A percentile compares a stretch with the other conserved stretches of the same genome.
phyloP scores from a whole-genome alignment of 2,113 vertebrate genomes.

The Muscicapa adusta region DNA sequence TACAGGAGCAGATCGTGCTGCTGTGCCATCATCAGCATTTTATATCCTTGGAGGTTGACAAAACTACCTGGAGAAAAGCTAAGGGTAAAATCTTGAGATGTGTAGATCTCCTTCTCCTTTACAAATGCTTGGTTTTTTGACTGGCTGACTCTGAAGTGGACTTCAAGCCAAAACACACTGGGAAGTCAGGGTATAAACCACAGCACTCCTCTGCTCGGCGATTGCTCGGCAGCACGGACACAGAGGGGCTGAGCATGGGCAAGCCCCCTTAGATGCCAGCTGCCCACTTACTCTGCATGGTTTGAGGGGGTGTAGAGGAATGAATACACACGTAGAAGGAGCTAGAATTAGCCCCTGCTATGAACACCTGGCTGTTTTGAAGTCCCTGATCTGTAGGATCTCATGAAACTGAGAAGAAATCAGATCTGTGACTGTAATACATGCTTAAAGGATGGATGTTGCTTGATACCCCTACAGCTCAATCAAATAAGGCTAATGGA shows the following conservation, averaged over 20 bases:
- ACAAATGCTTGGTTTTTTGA: not conserved
- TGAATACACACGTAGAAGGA: not conserved
- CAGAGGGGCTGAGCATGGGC: not conserved
- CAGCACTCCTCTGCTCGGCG: not conserved
- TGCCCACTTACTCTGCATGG: not conserved
- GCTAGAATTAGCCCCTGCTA: not conserved
- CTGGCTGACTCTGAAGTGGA: not conserved
- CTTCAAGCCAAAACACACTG: not conserved
- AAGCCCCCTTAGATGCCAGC: not conserved
- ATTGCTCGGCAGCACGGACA: fast-evolving
- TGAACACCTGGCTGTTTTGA: not conserved
- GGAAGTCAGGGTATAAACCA: not conserved
- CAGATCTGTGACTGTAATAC: not conserved
- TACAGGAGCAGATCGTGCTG: not conserved
- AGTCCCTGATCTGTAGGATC: not conserved
- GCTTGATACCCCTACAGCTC: not conserved
- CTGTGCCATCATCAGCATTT: not conserved
- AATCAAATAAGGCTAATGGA: not conserved
- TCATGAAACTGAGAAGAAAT: not conserved
- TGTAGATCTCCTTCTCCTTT: not conserved
- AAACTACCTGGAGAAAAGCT: not conserved
- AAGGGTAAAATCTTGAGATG: not conserved
- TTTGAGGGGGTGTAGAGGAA: not conserved
- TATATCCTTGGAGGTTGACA: not conserved
- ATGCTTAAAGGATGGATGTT: not conserved